Conservation (phyloP, 2,888 invertebrate species). For the Lepidocyrtinus sp. region DNA sequence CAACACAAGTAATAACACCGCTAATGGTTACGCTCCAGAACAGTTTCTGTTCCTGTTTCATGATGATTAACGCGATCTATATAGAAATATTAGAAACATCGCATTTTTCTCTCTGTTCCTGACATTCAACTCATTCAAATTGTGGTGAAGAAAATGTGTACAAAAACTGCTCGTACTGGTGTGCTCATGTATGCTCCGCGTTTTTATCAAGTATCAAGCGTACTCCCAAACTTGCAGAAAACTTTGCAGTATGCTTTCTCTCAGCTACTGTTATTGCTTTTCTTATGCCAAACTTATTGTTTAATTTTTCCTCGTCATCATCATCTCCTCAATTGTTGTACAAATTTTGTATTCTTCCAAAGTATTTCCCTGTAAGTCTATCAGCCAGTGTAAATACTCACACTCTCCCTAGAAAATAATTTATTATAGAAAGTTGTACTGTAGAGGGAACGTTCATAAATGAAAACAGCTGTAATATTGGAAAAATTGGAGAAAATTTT, state of each 20-base stretch:
- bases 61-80: constrained; percentile 43
- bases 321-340: neutral
- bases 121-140: constrained; percentile 26
- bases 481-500: constrained; percentile 15
- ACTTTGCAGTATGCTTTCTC: too few relatives aligned
- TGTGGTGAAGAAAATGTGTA: neutral
- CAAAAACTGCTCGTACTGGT: too few relatives aligned
- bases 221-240: too few relatives aligned
- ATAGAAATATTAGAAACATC: neutral
- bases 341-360: neutral
- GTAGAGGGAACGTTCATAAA: too few relatives aligned
- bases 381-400: too few relatives aligned
- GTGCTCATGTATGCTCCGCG: too few relatives aligned
- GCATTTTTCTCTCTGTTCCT: constrained; percentile 19
- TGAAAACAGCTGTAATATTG: constrained; percentile 26
- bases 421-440: too few relatives aligned
- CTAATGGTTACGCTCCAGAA: constrained; percentile 2
- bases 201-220: too few relatives aligned
- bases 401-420: too few relatives aligned
- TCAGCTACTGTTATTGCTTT: neutral
- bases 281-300: neutral
- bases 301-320: neutral
- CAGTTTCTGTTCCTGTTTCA: neutral
- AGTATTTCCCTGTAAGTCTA: too few relatives aligned
- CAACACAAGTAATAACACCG: constrained; percentile 16